A percentile compares a stretch with the other conserved stretches of the same genome.
These are phyloP conservation scores for Tipula helvola DNA, from an alignment of 2,888 invertebrate species.

Conservation along the genomic window DNA sequence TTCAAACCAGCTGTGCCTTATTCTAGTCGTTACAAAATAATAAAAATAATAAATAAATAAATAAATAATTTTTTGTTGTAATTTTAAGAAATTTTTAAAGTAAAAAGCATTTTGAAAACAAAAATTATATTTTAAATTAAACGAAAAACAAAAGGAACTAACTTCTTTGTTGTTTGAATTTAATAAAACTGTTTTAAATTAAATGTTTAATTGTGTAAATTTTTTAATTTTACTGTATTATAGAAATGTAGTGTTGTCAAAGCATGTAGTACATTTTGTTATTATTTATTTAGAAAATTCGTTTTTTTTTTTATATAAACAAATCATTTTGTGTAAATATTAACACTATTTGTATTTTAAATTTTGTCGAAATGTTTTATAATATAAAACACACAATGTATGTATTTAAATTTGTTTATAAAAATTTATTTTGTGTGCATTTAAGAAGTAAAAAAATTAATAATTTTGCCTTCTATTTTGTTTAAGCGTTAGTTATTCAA, in stretches of 20 bases:
- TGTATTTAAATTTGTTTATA: neutral
- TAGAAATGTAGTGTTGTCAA: neutral
- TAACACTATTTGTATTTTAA: neutral
- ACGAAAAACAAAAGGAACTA: neutral
- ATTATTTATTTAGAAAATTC: neutral
- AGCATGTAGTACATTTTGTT: neutral
- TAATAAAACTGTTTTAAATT: neutral
- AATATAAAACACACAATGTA: neutral
- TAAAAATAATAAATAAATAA: neutral
- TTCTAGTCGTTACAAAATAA: slow-evolving; percentile 8
- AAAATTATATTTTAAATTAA: neutral
- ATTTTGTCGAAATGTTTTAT: neutral
- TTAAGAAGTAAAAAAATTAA: neutral
- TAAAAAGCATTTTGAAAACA: neutral
- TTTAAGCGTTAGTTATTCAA: neutral
- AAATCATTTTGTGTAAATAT: neutral
- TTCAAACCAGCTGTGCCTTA: slow-evolving; percentile 8
- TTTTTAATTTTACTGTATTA: neutral
- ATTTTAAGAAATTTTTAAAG: neutral
- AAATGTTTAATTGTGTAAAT: neutral
- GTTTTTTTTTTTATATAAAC: neutral
- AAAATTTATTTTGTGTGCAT: neutral
- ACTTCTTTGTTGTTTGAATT: neutral
- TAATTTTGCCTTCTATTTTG: neutral
- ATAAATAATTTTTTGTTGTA: neutral